Evolutionary conservation across 2,888 invertebrate species (phyloP), one percentile per base, ranked within the genome.

Genomic region (Leptinotarsa peninsularis): DNA sequence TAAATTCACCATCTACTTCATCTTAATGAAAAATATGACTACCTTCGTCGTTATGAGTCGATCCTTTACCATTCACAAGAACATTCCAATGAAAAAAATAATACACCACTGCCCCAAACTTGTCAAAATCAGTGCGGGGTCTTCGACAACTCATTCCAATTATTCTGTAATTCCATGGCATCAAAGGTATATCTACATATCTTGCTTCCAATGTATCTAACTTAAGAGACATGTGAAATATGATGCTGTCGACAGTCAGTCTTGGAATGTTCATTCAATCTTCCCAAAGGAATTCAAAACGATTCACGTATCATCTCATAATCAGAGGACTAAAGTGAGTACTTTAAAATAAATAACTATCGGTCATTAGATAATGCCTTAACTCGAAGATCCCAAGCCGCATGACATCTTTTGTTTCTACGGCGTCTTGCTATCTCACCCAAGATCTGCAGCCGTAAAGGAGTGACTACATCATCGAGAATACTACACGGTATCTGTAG

Each of bases 341-440:
- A 15, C 56, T 49, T 72, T 66, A 72, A 69, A 75, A 72, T 75
- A 66, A 74, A 75, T 75, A 72, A 69, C 68, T 75, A 66, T 69
- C 69, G 66, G 75, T 72, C 66, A 75, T 69, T 72, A 33, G 66
- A 72, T 69, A 66, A 66, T 75, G 52, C 54, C 56, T 58, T 49
- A 58, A 49, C 63, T 43, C 49, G 49, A 43, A 49, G 54, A 71
- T 27, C 60, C 50, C 67, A 60, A 76, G 74, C 67, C 74, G 67
- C 71, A 63, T 71, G 73, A 69, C 66, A 69, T 77, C 79, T 75
- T 72, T 79, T 79, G 79, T 79, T 77, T 74, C 74, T 71, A 76
- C 74, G 67, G 72, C 73, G 68, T 75, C 70, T 76, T 56, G 67
- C 66, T 78, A 78, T 75, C 78, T 67, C 56, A 17, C 17, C 67